Conservation (phyloP, 2,797 vertebrate species). For the Neosalanx taihuensis region DNA sequence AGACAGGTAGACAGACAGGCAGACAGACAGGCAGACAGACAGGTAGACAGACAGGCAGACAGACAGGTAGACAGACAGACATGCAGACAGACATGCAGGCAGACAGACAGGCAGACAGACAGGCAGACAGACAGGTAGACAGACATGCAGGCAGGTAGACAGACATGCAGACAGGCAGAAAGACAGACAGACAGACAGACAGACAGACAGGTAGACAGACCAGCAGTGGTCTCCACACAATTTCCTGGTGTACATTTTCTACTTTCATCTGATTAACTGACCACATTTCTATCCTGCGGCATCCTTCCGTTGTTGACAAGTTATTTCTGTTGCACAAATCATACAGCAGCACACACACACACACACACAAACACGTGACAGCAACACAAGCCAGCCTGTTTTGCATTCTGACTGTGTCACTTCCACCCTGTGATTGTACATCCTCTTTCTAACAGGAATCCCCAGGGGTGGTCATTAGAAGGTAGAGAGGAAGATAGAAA, state of each 20-base stretch:
- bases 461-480: constrained; percentile 41
- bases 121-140: too few relatives aligned
- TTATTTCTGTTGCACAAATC: constrained; percentile 35
- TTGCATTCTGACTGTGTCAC: constrained; percentile 29
- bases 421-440: constrained; percentile 24
- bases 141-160: too few relatives aligned
- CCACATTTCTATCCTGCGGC: constrained; percentile 32
- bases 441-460: constrained; percentile 30
- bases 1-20: too few relatives aligned
- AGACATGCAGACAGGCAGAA: too few relatives aligned
- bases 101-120: too few relatives aligned
- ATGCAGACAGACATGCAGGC: too few relatives aligned
- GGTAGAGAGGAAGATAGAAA: constrained; percentile 17
- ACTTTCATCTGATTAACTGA: constrained; percentile 51
- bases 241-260: constrained; percentile 46
- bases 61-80: too few relatives aligned
- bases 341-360: constrained; percentile 7
- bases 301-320: constrained; percentile 45
- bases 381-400: constrained; percentile 10
- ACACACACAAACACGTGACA: not conserved
- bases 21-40: too few relatives aligned
- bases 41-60: too few relatives aligned
- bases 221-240: constrained; percentile 20
- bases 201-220: too few relatives aligned
- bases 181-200: too few relatives aligned